These are phyloP conservation scores for Cheilosia urbana DNA, from an alignment of 2,888 invertebrate genomes.

Conservation along the genomic window DNA sequence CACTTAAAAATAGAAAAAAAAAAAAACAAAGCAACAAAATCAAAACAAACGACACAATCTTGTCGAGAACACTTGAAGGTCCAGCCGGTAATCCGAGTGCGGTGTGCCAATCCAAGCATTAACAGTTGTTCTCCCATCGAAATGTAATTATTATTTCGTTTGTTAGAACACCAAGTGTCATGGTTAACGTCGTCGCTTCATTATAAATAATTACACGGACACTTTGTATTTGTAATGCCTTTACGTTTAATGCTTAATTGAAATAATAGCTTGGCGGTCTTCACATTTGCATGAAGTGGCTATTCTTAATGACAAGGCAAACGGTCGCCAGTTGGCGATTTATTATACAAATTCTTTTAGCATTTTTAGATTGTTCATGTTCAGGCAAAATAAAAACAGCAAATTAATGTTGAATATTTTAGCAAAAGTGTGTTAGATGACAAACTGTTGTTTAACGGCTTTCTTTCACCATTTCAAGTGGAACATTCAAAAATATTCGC, in stretches of 20 bases:
- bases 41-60: background rate
- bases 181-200: slow-evolving; percentile 42
- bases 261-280: slow-evolving; percentile 44
- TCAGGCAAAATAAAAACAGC: background rate
- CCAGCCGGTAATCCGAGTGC: background rate
- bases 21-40: background rate
- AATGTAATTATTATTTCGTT: slow-evolving; percentile 44
- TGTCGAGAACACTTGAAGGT: slow-evolving; percentile 43
- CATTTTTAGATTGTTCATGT: slow-evolving; percentile 46
- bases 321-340: slow-evolving; percentile 18
- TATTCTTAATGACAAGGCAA: slow-evolving; percentile 38
- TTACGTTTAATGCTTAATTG: slow-evolving; percentile 38
- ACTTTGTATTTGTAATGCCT: slow-evolving; percentile 10
- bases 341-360: slow-evolving; percentile 55
- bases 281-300: slow-evolving; percentile 56
- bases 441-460: slow-evolving; percentile 41
- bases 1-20: slow-evolving; percentile 22
- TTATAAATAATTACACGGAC: slow-evolving; percentile 45
- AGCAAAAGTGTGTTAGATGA: slow-evolving; percentile 27
- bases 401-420: slow-evolving; percentile 10
- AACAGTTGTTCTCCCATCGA: slow-evolving; percentile 32
- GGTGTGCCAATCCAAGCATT: slow-evolving; percentile 22
- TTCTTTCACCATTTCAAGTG: slow-evolving; percentile 17
- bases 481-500: background rate
- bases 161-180: slow-evolving; percentile 40